Evolutionary conservation across 2,113 vertebrate species (phyloP).

Genomic region (Tachysurus fulvidraco): DNA sequence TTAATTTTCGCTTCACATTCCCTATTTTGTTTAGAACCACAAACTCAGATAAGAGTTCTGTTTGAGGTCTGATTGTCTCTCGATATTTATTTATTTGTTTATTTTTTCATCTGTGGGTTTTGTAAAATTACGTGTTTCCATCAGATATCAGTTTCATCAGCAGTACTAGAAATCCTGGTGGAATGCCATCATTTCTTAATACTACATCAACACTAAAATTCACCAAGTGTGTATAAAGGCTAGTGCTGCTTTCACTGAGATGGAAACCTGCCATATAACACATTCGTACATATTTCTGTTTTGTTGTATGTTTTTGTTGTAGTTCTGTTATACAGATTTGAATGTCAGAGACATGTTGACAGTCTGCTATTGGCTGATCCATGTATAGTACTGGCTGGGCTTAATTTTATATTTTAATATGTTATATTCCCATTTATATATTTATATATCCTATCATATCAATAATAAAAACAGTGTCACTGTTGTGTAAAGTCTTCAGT

Average conservation of each 20-base stretch:
- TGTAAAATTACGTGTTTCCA: background rate
- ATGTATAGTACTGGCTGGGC: background rate
- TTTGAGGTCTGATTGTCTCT: background rate
- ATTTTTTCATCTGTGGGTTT: background rate
- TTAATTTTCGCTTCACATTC: background rate
- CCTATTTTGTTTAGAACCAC: background rate
- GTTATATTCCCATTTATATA: no score
- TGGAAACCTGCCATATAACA: no score
- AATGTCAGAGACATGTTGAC: background rate
- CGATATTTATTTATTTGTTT: no score
- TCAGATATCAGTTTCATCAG: no score
- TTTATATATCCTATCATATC: background rate
- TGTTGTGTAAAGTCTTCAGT: background rate
- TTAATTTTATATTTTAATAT: background rate
- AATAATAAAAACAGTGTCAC: background rate
- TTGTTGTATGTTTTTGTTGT: no score
- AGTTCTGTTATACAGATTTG: background rate
- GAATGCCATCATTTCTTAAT: no score
- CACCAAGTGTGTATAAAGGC: no score
- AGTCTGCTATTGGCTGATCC: background rate
- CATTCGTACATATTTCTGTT: no score
- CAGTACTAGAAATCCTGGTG: no score
- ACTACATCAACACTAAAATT: no score
- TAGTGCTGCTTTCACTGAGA: no score
- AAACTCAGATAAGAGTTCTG: background rate